These are phyloP conservation scores for Saccopteryx bilineata DNA, from an alignment of 2,113 vertebrate species.

Conservation along the genomic window DNA sequence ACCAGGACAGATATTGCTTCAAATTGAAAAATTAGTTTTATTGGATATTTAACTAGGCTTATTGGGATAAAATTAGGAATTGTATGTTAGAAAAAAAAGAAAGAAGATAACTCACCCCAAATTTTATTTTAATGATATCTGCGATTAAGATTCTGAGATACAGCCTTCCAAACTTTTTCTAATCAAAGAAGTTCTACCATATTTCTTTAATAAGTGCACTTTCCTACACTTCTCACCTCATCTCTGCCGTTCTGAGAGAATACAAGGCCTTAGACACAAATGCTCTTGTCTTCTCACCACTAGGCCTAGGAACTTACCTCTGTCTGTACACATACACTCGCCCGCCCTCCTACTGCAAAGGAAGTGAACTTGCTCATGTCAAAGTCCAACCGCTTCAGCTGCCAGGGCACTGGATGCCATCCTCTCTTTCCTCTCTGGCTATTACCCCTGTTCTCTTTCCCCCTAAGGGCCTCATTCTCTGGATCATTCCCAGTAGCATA, in stretches of 20 bases:
- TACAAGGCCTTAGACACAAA: not conserved
- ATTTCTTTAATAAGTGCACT: not conserved
- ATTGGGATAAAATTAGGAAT: not conserved
- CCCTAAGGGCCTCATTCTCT: not conserved
- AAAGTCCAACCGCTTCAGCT: not conserved
- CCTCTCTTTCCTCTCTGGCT: not conserved
- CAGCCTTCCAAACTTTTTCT: not conserved
- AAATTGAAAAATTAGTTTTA: conserved; percentile 2
- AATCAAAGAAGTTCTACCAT: not conserved
- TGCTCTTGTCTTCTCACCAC: not conserved
- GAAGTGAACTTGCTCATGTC: not conserved
- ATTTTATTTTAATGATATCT: conserved; percentile 8
- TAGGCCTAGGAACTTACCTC: not conserved
- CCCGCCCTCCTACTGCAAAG: not conserved
- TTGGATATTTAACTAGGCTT: not conserved
- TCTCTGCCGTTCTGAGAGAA: not conserved
- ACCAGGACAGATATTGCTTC: not conserved
- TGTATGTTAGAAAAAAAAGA: not conserved
- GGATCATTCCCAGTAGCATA: not conserved
- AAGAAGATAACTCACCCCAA: not conserved
- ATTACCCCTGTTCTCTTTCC: not conserved
- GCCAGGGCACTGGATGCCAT: not conserved
- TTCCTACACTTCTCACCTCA: not conserved
- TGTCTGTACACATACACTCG: not conserved
- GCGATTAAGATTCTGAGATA: not conserved